These are phyloP conservation scores for Eolophus roseicapilla DNA, from an alignment of 2,113 vertebrate species.

Conservation along the genomic window DNA sequence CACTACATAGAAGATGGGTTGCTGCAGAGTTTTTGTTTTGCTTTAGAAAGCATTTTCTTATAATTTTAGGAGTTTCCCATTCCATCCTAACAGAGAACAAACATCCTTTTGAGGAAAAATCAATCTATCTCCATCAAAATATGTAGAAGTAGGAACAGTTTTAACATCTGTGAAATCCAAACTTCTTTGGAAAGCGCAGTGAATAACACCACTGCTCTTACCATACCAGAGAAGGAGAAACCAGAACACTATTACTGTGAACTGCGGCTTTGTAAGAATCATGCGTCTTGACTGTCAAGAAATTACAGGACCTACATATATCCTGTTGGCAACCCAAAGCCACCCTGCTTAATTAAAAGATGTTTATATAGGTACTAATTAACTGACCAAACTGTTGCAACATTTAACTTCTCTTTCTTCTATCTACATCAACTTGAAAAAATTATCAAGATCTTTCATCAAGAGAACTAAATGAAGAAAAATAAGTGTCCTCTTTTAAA, in stretches of 20 bases:
- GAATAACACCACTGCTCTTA: not conserved
- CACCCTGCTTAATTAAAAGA: not conserved
- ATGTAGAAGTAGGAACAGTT: not conserved
- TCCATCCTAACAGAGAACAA: not conserved
- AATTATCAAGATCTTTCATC: not conserved
- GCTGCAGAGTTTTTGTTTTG: not conserved
- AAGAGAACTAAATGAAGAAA: not conserved
- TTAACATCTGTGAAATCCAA: not conserved
- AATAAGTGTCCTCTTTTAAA: not conserved
- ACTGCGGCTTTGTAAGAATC: not conserved
- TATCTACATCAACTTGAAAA: not conserved
- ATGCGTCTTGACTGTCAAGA: fast-evolving
- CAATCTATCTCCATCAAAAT: not conserved
- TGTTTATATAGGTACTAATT: not conserved
- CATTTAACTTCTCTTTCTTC: not conserved
- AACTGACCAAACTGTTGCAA: not conserved
- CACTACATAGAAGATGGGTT: not conserved
- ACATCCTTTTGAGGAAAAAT: not conserved
- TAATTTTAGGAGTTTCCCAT: not conserved
- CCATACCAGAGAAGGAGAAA: not conserved
- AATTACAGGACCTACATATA: not conserved
- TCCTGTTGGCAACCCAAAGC: not conserved
- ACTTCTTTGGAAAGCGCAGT: not conserved
- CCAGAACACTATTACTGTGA: not conserved
- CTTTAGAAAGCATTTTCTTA: not conserved